These are phyloP conservation scores for Agonopterix heracliana DNA, from an alignment of 2,888 invertebrate genomes.

Conservation along the genomic window DNA sequence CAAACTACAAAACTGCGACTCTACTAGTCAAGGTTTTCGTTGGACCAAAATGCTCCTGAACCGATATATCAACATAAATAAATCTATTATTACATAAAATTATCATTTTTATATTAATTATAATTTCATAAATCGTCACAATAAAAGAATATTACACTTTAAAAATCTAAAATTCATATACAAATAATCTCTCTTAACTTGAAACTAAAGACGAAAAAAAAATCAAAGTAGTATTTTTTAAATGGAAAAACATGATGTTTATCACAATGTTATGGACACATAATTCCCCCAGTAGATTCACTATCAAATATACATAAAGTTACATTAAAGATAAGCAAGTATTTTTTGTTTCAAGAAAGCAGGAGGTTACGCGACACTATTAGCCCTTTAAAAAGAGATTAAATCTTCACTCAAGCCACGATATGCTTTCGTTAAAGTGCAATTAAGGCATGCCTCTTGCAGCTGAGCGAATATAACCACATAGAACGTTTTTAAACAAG, in stretches of 20 bases:
- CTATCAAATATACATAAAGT: slow-evolving; percentile 73
- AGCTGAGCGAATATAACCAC: too few species aligned
- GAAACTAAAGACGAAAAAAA: slow-evolving; percentile 58
- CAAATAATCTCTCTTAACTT: slow-evolving; percentile 70
- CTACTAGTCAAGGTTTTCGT: slow-evolving; percentile 61
- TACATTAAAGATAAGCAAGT: slow-evolving; percentile 55
- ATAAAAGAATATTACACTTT: slow-evolving; percentile 61
- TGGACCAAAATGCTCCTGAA: slow-evolving; percentile 69
- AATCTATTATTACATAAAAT: slow-evolving; percentile 56
- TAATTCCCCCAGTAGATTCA: slow-evolving; percentile 61
- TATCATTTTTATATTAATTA: slow-evolving; percentile 43
- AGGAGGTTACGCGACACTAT: slow-evolving; percentile 42
- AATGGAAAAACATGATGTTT: slow-evolving; percentile 71
- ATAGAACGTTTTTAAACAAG: too few species aligned
- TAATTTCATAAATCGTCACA: slow-evolving; percentile 58
- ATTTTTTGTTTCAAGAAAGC: slow-evolving; percentile 65
- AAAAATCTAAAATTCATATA: slow-evolving; percentile 69
- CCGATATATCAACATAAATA: slow-evolving; percentile 61
- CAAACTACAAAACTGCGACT: slow-evolving; percentile 73
- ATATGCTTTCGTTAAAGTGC: too few species aligned
- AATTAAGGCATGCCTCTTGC: too few species aligned
- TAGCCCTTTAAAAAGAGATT: neutral
- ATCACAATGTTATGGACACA: slow-evolving; percentile 74
- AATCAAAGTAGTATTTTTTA: slow-evolving; percentile 57
- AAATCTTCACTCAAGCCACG: too few species aligned